Conservation (phyloP, 2,797 vertebrate genomes). For the Diplodus sargus region DNA sequence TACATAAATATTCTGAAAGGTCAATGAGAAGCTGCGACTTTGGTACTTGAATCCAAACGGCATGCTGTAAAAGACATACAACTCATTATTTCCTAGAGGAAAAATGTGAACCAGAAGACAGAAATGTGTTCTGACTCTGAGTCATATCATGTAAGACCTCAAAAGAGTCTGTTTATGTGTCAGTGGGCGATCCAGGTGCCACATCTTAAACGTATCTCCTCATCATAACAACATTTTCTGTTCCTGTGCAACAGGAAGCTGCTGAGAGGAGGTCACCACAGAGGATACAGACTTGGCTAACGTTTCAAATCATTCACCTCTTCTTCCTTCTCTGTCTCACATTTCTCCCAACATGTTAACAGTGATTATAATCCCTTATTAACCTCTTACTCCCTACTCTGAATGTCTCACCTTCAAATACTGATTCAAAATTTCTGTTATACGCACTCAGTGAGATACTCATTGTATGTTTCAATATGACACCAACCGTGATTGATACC, state of each 20-base stretch:
- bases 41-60: not conserved
- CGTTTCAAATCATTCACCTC: constrained; percentile 17
- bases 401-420: not conserved
- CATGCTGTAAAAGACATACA: too few relatives aligned
- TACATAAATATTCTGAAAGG: not conserved
- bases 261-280: constrained; percentile 41
- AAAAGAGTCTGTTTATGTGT: constrained; percentile 1
- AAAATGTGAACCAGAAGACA: not conserved
- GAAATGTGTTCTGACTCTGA: not conserved
- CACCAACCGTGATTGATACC: constrained; percentile 7
- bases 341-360: not conserved
- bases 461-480: not conserved
- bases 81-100: not conserved
- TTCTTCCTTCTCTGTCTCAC: constrained; percentile 17
- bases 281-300: constrained; percentile 29
- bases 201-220: constrained; percentile 17
- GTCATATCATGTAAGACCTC: not conserved
- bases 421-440: not conserved
- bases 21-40: not conserved
- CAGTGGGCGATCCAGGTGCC: not conserved
- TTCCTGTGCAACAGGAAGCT: constrained; percentile 68
- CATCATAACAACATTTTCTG: constrained; percentile 6
- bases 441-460: too few relatives aligned
- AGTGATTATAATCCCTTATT: too few relatives aligned
- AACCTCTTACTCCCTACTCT: not conserved